Conservation (phyloP, 2,888 invertebrate genomes). For the Orthosia incerta region DNA sequence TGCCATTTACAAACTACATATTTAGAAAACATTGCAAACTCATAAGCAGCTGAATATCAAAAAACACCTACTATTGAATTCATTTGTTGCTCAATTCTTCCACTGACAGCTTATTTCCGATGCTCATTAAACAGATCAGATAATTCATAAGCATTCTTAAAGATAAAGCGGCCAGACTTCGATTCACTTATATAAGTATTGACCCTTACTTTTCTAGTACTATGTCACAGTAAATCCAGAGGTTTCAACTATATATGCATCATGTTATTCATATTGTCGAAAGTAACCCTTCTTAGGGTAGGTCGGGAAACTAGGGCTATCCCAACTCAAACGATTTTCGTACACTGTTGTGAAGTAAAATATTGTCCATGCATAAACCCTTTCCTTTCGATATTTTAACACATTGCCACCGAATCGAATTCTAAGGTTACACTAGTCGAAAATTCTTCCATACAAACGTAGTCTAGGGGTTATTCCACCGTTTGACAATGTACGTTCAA, state of each 20-base stretch:
- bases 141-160: no score
- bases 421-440: no score
- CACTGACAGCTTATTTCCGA: neutral
- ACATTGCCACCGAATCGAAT: no score
- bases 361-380: neutral
- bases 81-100: neutral
- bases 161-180: no score
- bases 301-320: conserved; percentile 17
- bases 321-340: neutral
- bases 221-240: neutral
- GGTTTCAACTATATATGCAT: neutral
- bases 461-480: no score
- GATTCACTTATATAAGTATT: neutral
- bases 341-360: neutral
- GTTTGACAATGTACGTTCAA: no score
- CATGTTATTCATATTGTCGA: neutral
- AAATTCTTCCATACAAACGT: no score
- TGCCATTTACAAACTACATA: neutral
- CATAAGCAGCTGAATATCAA: neutral
- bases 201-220: no score
- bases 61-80: neutral
- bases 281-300: conserved; percentile 26
- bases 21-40: neutral
- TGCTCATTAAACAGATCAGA: no score
- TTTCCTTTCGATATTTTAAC: neutral